phyloP scores from a whole-genome alignment of 2,113 vertebrate species.

The Leucoraja erinaceus region DNA sequence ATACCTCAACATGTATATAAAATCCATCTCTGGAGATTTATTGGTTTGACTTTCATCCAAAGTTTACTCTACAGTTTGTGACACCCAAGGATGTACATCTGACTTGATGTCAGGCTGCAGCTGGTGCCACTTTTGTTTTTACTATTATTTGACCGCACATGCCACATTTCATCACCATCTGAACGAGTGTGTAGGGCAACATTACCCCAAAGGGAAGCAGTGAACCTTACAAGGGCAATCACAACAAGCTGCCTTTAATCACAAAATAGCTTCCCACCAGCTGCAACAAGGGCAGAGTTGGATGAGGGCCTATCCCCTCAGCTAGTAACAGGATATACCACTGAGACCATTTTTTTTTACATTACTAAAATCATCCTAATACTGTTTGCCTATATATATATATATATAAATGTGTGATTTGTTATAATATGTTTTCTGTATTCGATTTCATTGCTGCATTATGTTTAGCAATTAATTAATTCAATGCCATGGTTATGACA shows the following conservation, averaged over 20 bases:
- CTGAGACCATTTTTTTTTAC: background rate
- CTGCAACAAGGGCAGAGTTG: constrained; percentile 14
- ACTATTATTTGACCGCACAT: background rate
- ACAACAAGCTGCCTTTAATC: constrained; percentile 21
- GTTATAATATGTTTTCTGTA: background rate
- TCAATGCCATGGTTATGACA: no score
- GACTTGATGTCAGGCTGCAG: background rate
- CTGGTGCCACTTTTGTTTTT: background rate
- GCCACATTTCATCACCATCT: constrained; percentile 18
- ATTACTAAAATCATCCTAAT: background rate
- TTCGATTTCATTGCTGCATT: background rate
- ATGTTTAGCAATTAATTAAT: background rate
- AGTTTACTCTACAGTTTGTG: background rate
- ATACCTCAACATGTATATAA: background rate
- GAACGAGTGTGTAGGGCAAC: background rate
- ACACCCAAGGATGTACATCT: background rate
- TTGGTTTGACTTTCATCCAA: background rate
- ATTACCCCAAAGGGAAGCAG: background rate
- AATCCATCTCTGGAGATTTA: background rate
- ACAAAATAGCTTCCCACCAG: constrained; percentile 7
- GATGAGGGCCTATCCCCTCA: background rate
- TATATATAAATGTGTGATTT: background rate
- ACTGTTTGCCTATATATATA: background rate
- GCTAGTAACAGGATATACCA: background rate
- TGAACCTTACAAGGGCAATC: constrained; percentile 4